Conservation (phyloP, 2,888 invertebrate genomes). For the Lacanobia oleracea region DNA sequence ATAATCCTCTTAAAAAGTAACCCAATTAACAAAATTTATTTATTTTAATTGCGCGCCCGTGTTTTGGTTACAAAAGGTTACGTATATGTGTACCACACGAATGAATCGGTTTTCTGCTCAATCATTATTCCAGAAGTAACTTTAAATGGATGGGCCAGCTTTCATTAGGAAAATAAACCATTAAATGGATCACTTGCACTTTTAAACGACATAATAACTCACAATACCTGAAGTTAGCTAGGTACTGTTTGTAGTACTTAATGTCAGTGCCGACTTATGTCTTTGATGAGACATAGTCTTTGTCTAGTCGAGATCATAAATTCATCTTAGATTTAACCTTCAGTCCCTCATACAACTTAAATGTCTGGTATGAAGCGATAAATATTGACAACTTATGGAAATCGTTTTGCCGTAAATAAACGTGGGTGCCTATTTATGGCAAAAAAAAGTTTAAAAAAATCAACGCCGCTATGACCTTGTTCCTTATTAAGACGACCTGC, state of each 20-base stretch:
- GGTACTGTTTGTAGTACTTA: not conserved
- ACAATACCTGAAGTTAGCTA: slow-evolving; percentile 1
- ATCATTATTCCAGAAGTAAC: not conserved
- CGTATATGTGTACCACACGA: too few relatives aligned
- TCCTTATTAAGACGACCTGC: not conserved
- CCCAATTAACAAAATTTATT: too few relatives aligned
- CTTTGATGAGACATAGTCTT: slow-evolving; percentile 13
- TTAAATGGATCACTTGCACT: slow-evolving; percentile 6
- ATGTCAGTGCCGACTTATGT: slow-evolving; percentile 5
- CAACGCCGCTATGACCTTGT: not conserved
- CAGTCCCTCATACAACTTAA: slow-evolving; percentile 3
- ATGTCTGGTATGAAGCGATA: slow-evolving; percentile 16
- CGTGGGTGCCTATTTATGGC: too few relatives aligned
- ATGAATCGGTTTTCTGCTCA: not conserved
- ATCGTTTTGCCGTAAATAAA: too few relatives aligned
- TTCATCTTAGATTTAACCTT: not conserved
- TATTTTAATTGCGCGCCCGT: too few relatives aligned
- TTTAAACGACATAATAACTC: slow-evolving; percentile 12
- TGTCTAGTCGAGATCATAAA: slow-evolving; percentile 26
- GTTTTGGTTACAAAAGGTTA: too few relatives aligned
- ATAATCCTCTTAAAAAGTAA: too few relatives aligned
- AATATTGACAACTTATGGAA: slow-evolving; percentile 10
- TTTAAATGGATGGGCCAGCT: not conserved
- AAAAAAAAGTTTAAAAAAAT: not conserved
- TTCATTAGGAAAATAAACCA: slow-evolving; percentile 19